These are phyloP conservation scores for Graptemys geographica DNA, from an alignment of 2,797 vertebrate genomes.

Conservation along the genomic window DNA sequence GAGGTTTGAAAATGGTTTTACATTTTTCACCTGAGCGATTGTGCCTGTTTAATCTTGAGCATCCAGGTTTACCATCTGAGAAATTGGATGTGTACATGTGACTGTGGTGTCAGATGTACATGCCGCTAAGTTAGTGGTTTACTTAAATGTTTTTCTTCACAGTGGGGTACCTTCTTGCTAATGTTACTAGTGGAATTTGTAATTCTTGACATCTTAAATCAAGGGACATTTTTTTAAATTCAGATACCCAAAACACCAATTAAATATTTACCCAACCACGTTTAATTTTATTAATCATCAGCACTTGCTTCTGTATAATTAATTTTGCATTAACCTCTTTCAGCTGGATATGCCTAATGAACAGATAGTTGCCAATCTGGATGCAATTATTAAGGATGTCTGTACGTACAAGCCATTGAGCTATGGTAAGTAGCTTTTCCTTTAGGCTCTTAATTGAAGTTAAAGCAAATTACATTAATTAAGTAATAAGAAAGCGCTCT, in stretches of 20 bases:
- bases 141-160: accelerated
- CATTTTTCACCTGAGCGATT: neutral
- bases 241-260: neutral
- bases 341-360: slow-evolving; percentile 92
- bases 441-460: neutral
- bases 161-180: neutral
- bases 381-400: slow-evolving; percentile 85
- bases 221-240: neutral
- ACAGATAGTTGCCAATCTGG: slow-evolving; percentile 88
- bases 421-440: slow-evolving; percentile 79
- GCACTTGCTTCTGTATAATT: neutral
- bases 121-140: accelerated
- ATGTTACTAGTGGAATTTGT: neutral
- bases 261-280: neutral
- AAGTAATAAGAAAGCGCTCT: neutral
- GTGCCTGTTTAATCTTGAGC: accelerated
- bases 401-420: slow-evolving; percentile 84
- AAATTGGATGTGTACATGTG: accelerated
- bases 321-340: slow-evolving; percentile 43
- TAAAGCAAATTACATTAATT: neutral
- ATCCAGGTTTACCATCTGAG: neutral
- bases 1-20: neutral
- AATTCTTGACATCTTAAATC: neutral
- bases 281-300: neutral
- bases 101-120: accelerated